Conservation (phyloP, 2,888 invertebrate genomes). For the Caprella mutica region DNA sequence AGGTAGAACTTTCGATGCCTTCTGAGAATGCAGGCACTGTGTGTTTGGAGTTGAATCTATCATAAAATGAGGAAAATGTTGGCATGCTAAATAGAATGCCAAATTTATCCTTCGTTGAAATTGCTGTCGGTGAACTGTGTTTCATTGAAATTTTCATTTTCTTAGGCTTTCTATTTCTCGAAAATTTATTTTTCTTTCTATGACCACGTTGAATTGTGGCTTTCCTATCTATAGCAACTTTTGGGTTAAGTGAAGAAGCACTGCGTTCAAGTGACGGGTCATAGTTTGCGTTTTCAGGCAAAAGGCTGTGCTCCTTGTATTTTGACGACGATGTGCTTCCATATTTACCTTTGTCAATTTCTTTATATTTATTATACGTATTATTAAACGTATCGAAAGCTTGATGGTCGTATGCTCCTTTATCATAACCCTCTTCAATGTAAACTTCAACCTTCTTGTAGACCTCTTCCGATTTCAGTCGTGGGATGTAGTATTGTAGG, state of each 20-base stretch:
- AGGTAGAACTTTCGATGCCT: neutral
- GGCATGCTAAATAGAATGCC: neutral
- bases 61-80: neutral
- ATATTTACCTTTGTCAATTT: constrained; percentile 12
- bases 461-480: constrained; percentile 25
- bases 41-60: constrained; percentile 5
- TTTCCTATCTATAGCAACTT: too few relatives aligned
- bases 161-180: too few relatives aligned
- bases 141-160: too few relatives aligned
- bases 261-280: too few relatives aligned
- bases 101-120: too few relatives aligned
- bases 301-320: too few relatives aligned
- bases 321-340: constrained; percentile 1
- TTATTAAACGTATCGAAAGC: constrained; percentile 19
- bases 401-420: constrained; percentile 26
- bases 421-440: constrained; percentile 26
- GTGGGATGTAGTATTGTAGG: neutral
- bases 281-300: too few relatives aligned
- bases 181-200: too few relatives aligned
- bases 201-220: too few relatives aligned
- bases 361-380: constrained; percentile 10
- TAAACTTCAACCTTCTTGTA: constrained; percentile 26
- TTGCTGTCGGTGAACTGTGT: too few relatives aligned
- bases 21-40: constrained; percentile 3
- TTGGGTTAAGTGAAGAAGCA: too few relatives aligned